Conservation (phyloP, 1,140 invertebrate species). For the Pinna nobilis region DNA sequence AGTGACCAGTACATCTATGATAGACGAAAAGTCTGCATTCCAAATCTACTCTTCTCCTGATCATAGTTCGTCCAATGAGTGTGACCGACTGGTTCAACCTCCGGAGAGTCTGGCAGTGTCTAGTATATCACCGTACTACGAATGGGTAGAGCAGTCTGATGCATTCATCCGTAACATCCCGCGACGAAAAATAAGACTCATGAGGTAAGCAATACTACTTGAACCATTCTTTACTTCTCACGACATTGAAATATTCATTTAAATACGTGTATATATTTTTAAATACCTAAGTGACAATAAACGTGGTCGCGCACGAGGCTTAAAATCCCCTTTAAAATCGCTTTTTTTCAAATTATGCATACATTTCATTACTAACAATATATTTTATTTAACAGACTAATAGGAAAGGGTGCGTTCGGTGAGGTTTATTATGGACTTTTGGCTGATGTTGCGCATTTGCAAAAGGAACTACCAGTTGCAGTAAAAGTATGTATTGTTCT, state of each 20-base stretch:
- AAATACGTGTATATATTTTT: neutral
- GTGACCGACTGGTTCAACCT: neutral
- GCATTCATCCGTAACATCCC: slow-evolving; percentile 30
- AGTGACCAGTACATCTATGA: too few species aligned
- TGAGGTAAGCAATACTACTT: slow-evolving; percentile 8
- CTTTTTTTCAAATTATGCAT: too few species aligned
- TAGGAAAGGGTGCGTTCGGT: slow-evolving; percentile 97
- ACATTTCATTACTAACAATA: too few species aligned
- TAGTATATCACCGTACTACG: slow-evolving; percentile 28
- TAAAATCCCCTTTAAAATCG: too few species aligned
- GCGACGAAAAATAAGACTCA: slow-evolving; percentile 25
- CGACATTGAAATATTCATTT: neutral
- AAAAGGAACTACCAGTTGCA: slow-evolving; percentile 29
- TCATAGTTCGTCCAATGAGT: neutral
- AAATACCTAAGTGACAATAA: too few species aligned
- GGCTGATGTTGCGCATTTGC: slow-evolving; percentile 67
- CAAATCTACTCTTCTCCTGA: too few species aligned
- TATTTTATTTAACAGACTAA: slow-evolving; percentile 79
- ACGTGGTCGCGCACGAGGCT: too few species aligned
- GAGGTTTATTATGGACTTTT: slow-evolving; percentile 96
- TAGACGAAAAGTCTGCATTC: too few species aligned
- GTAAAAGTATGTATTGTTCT: slow-evolving; percentile 37
- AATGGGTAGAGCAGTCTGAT: slow-evolving; percentile 12
- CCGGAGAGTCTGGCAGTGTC: slow-evolving; percentile 8
- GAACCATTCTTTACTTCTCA: neutral